A percentile compares a stretch with the other conserved stretches of the same genome.
Conservation (phyloP, 2,113 vertebrate species). For the human (Homo sapiens) region GRCh38 chr16:66361001-66361500, state of each 20-base stretch:
- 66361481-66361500: too few species aligned
- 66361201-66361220: fast-evolving
- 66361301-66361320: not conserved
- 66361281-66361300: not conserved
- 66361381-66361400: not conserved
- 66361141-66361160: not conserved
- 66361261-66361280: fast-evolving
- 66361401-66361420: not conserved
- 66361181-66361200: fast-evolving
- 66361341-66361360: not conserved
- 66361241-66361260: too few species aligned
- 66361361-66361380: not conserved
- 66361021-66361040: not conserved
- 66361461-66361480: not conserved
- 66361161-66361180: not conserved
- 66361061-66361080: not conserved
- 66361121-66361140: not conserved
- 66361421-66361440: not conserved
- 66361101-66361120: fast-evolving
- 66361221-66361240: not conserved
- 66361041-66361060: not conserved
- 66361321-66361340: not conserved
- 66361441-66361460: not conserved
- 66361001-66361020: not conserved
- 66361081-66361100: too few species aligned